phyloP scores from a whole-genome alignment of 2,888 invertebrate species.

The Portevinia maculata region DNA sequence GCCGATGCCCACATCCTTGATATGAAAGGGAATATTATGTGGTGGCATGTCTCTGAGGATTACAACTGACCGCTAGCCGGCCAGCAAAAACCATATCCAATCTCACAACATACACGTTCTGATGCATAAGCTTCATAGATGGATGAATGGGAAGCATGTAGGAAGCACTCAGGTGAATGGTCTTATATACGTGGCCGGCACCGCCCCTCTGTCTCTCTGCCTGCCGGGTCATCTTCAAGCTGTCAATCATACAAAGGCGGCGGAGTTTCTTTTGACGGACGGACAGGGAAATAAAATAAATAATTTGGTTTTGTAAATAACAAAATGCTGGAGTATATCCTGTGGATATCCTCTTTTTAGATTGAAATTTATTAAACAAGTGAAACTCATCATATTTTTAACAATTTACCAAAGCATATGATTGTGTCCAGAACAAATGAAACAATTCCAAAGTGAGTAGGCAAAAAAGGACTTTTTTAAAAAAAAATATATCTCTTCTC shows the following conservation, averaged over 20 bases:
- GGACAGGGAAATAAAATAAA: conserved; percentile 24
- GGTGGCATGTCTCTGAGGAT: conserved; percentile 71
- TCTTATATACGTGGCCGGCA: not conserved
- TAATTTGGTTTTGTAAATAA: conserved; percentile 7
- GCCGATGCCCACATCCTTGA: conserved; percentile 74
- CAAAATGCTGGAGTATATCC: conserved; percentile 2
- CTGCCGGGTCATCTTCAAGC: conserved; percentile 34
- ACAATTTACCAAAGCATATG: conserved; percentile 12
- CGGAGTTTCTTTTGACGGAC: conserved; percentile 43
- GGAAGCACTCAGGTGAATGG: conserved; percentile 48
- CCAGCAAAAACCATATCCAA: conserved; percentile 7
- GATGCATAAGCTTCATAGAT: conserved; percentile 6
- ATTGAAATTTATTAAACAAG: not conserved
- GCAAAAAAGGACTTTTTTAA: not conserved
- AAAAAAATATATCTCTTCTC: conserved; percentile 15
- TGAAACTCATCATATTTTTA: conserved; percentile 11
- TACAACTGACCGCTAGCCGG: conserved; percentile 59
- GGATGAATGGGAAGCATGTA: conserved; percentile 18
- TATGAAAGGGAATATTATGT: conserved; percentile 73
- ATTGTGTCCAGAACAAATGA: conserved; percentile 25
- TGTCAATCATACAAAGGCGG: conserved; percentile 60
- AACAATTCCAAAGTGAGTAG: conserved; percentile 10
- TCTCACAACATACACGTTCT: conserved; percentile 34
- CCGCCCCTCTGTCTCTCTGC: not conserved
- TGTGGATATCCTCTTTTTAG: conserved; percentile 1